Percentiles rank a stretch among this genome's conserved stretches.
These are phyloP conservation scores for Crotophaga sulcirostris DNA, from an alignment of 2,113 vertebrate genomes.

Conservation along the genomic window DNA sequence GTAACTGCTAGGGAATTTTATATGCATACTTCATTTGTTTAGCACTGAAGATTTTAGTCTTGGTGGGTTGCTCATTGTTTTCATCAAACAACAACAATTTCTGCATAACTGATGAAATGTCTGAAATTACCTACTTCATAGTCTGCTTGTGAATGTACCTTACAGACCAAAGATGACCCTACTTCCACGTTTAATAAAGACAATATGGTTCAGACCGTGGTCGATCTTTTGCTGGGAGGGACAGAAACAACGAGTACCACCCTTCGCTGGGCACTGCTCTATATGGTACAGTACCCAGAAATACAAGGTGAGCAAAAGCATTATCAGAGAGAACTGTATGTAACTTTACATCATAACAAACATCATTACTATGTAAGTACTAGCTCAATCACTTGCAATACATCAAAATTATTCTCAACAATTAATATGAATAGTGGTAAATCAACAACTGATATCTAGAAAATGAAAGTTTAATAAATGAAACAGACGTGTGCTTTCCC, in stretches of 20 bases:
- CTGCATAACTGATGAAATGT: background rate
- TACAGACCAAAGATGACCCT: constrained; percentile 57
- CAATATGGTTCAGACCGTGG: constrained; percentile 71
- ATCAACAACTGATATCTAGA: background rate
- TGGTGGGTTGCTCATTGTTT: background rate
- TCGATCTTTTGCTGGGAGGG: constrained; percentile 77
- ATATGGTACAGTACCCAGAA: constrained; percentile 70
- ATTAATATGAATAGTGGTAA: background rate
- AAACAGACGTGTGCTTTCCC: background rate
- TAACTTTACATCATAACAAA: background rate
- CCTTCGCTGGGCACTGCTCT: constrained; percentile 75
- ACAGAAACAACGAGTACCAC: constrained; percentile 74
- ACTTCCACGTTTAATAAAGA: constrained; percentile 70
- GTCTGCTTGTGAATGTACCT: background rate
- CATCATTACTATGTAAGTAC: background rate
- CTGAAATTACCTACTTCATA: background rate
- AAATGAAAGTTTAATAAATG: background rate
- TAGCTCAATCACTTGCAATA: background rate
- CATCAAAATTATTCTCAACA: background rate
- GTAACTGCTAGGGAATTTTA: background rate
- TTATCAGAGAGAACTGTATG: background rate
- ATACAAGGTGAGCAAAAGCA: constrained; percentile 65
- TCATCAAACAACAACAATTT: background rate
- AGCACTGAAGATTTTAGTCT: background rate
- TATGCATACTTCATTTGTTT: background rate